Base-by-base conservation (phyloP, 1,140 invertebrate genomes). In the Cydia strobilella region DNA sequence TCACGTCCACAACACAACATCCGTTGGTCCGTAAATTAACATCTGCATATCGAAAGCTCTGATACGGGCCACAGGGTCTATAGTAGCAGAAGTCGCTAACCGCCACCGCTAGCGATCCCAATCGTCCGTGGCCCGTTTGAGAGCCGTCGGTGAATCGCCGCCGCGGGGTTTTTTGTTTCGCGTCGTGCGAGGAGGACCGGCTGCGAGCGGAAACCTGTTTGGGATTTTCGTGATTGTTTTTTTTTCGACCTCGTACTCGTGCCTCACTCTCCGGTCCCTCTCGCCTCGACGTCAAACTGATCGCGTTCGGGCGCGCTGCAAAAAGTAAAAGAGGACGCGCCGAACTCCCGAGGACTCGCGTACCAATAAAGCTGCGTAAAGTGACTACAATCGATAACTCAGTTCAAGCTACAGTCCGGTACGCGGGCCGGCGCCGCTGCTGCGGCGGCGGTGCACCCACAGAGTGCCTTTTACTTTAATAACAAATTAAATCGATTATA, bases 391-490 rank as follows among this genome's bases (percentile, higher is more conserved):
- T n/a, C 31, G 65, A 69, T 18, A 35, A 69, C 27, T 18, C 31
- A 35, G 25, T 69, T 69, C n/a, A 42, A 69, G 31, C 31, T 35
- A 42, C 13, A 39, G 65, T 69, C 42, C 65, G 65, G 65, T 69
- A 69, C 65, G 65, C 27, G 27, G 65, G 65, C 27, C 78, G 75
- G 77, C 75, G 76, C 78, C 83, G 83, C 63, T 77, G 74, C 77
- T 82, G 82, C 80, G 80, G 80, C 71, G 82, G 79, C 82, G 74
- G 79, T 76, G 78, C 77, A 75, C 80, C 77, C 74, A 82, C 82
- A 82, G 78, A 90, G 90, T 93, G 90, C 90, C 90, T 93, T 92
- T 88, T 89, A 89, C 85, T 86, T 85, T 88, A 85, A 86, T 86
- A 85, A 80, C 81, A 79, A 86, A 83, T 86, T 84, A 91, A 90